A percentile compares a stretch with the other conserved stretches of the same genome.
Conservation (phyloP, 2,888 invertebrate species). For the Dolichopus griseipennis region DNA sequence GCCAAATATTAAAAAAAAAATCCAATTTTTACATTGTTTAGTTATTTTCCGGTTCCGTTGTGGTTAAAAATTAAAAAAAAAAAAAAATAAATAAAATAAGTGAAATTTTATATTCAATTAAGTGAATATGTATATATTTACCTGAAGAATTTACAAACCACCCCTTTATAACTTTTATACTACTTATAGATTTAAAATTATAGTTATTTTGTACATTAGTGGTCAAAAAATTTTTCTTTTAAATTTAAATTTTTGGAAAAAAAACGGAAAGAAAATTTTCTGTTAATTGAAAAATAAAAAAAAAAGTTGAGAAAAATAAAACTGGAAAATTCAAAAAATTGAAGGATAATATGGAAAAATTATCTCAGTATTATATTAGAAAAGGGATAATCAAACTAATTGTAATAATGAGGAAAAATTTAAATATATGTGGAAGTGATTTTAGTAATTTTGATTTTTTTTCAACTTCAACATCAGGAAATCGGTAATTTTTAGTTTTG, state of each 20-base stretch:
- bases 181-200: no score
- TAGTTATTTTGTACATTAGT: no score
- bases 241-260: no score
- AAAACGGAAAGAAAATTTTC: background rate
- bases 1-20: conserved; percentile 40
- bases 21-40: background rate
- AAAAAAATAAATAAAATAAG: no score
- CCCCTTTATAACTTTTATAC: no score
- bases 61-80: no score
- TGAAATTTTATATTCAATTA: no score
- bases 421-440: background rate
- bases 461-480: background rate
- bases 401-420: background rate
- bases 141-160: no score
- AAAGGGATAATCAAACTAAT: background rate
- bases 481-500: conserved; percentile 1
- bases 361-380: background rate
- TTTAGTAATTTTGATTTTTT: background rate
- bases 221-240: no score
- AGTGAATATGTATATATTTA: no score
- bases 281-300: background rate
- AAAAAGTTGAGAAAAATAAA: background rate
- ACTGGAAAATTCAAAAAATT: background rate
- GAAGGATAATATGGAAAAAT: conserved; percentile 1
- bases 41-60: conserved; percentile 4